These are phyloP conservation scores for Ochropacha duplaris DNA, from an alignment of 2,888 invertebrate species.

Conservation along the genomic window DNA sequence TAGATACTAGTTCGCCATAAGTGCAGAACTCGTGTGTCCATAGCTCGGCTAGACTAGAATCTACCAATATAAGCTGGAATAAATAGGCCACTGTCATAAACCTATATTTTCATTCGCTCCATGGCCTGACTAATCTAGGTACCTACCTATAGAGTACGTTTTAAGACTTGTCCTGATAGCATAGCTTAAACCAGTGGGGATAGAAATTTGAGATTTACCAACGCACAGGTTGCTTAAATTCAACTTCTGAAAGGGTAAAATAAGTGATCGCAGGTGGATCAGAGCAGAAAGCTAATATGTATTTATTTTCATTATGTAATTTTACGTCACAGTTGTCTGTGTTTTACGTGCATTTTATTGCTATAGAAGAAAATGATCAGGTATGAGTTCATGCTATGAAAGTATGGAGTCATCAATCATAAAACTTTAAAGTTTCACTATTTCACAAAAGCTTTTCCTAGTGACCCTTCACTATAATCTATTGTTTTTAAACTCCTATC, in stretches of 20 bases:
- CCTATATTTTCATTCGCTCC: not conserved
- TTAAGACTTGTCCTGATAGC: too few species aligned
- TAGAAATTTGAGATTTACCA: too few species aligned
- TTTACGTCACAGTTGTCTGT: too few species aligned
- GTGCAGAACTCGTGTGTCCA: not conserved
- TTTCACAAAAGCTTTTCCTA: not conserved
- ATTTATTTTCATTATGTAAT: too few species aligned
- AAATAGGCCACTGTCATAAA: not conserved
- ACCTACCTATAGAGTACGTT: too few species aligned
- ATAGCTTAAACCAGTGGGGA: too few species aligned
- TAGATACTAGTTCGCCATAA: not conserved
- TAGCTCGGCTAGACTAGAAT: not conserved
- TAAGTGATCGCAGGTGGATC: too few species aligned
- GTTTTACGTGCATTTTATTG: too few species aligned
- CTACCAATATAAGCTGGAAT: not conserved
- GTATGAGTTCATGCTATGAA: not conserved
- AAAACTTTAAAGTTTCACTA: not conserved
- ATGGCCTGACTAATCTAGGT: not conserved
- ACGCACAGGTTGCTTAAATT: too few species aligned
- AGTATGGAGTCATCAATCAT: not conserved
- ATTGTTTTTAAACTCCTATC: too few species aligned
- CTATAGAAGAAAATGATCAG: not conserved
- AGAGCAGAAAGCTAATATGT: too few species aligned
- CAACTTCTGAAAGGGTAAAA: too few species aligned
- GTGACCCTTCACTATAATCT: not conserved